A percentile compares a stretch with the other conserved stretches of the same genome.
Evolutionary conservation across 1,140 invertebrate genomes (phyloP).

Genomic region (Tetranychus urticae): DNA sequence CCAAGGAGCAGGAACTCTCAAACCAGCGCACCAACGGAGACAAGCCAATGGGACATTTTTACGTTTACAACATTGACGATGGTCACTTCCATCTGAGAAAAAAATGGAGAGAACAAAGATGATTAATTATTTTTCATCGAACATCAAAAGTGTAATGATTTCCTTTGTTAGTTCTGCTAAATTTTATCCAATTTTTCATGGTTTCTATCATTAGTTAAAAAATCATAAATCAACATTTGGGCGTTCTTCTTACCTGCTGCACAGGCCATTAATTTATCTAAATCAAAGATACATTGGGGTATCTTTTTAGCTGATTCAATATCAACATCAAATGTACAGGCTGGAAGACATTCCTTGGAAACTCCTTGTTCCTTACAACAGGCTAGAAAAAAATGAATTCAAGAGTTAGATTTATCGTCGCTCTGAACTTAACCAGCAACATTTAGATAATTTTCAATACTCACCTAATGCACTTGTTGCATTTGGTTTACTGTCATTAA

Average conservation of each 20-base stretch:
- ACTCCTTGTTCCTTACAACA: slow-evolving; percentile 53
- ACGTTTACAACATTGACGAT: slow-evolving; percentile 46
- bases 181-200: too few species aligned
- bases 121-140: too few species aligned
- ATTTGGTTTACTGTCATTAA: not conserved
- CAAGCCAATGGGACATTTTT: slow-evolving; percentile 43
- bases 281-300: slow-evolving; percentile 48
- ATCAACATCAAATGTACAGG: slow-evolving; percentile 50
- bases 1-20: slow-evolving; percentile 33
- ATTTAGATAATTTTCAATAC: too few species aligned
- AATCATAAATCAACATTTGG: not conserved
- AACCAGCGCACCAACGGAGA: slow-evolving; percentile 49
- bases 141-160: too few species aligned
- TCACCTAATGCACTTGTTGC: slow-evolving; percentile 2
- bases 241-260: slow-evolving; percentile 24
- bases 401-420: too few species aligned
- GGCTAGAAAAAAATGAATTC: slow-evolving; percentile 16
- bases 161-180: too few species aligned
- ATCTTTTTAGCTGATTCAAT: slow-evolving; percentile 40
- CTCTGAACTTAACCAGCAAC: too few species aligned
- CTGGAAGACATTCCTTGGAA: slow-evolving; percentile 40
- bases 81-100: slow-evolving; percentile 39
- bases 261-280: slow-evolving; percentile 47
- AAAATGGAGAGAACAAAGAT: too few species aligned
- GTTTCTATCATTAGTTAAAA: too few species aligned